Base-by-base conservation (phyloP, 2,797 vertebrate genomes). In the Esox lucius region DNA sequence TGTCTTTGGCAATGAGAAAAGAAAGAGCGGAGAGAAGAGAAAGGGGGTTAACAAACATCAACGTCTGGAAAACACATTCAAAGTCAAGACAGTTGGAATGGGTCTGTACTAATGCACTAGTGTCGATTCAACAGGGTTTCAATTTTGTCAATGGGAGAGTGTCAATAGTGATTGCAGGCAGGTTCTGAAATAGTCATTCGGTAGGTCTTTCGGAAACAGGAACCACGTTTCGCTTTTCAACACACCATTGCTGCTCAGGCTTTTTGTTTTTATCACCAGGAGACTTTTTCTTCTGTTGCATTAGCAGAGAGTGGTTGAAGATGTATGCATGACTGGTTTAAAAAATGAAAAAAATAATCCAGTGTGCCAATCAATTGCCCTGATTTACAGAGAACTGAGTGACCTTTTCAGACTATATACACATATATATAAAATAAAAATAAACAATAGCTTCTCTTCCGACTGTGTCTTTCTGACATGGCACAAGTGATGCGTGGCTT, bases 1-100 rank as follows among this genome's bases (percentile, higher is more conserved):
- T 96, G 97, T 92, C 94, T 93, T 96, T 94, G 94, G 94, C 95
- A 95, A 96, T 88, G 88, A 84, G 77, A 90, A 75, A 94, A 94
- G 94, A 93, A 94, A 85, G 88, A 88, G 90, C 82, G 91, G 91
- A 94, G 91, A 94, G 88, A 91, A 93, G 83, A 94, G 91, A 95
- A 93, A 46, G 42, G 90, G 91, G 94, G 95, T 97, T 94, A 93
- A 89, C 42, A 49, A 51, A 51, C 24, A 46, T 46, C 42, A 51
- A 95, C 91, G 93, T 90, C 90, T 77, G 92, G 94, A 84, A 87
- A 84, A 93, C 62, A 76, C 70, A 78, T 78, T 88, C 82, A 89
- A 81, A 89, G 88, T 77, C 88, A 91, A 90, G 94, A 92, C 82
- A 92, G 87, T 89, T 66, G 71, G 81, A 78, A 85, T 24, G 76